phyloP scores from a whole-genome alignment of 2,888 invertebrate species.

The Nebria salina region DNA sequence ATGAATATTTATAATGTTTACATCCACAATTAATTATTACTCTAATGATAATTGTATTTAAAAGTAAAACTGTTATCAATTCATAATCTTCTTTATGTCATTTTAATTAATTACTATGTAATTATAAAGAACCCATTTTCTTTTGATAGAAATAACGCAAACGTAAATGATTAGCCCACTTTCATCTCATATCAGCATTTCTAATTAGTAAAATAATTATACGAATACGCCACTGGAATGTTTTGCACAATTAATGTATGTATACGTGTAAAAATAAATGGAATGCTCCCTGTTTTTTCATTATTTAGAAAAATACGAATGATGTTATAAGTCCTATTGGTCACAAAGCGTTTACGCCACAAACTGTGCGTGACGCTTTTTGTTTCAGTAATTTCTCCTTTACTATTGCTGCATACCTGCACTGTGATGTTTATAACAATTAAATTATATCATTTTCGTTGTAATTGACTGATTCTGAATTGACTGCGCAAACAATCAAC shows the following conservation, averaged over 20 bases:
- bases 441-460: too few species aligned
- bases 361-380: not conserved
- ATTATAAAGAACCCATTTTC: not conserved
- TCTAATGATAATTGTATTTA: too few species aligned
- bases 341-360: not conserved
- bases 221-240: not conserved
- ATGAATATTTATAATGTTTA: too few species aligned
- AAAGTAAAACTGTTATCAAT: too few species aligned
- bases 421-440: not conserved
- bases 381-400: too few species aligned
- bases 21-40: not conserved
- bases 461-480: too few species aligned
- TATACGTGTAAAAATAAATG: not conserved
- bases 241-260: not conserved
- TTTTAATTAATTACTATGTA: not conserved
- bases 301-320: not conserved
- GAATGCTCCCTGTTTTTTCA: not conserved
- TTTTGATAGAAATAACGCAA: not conserved
- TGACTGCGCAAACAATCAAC: too few species aligned
- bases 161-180: not conserved
- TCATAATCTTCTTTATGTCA: too few species aligned
- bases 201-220: not conserved
- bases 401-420: not conserved
- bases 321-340: not conserved
- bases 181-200: not conserved